Evolutionary conservation across 1,140 invertebrate genomes (phyloP).

Genomic region (Macrocentrus cingulum): DNA sequence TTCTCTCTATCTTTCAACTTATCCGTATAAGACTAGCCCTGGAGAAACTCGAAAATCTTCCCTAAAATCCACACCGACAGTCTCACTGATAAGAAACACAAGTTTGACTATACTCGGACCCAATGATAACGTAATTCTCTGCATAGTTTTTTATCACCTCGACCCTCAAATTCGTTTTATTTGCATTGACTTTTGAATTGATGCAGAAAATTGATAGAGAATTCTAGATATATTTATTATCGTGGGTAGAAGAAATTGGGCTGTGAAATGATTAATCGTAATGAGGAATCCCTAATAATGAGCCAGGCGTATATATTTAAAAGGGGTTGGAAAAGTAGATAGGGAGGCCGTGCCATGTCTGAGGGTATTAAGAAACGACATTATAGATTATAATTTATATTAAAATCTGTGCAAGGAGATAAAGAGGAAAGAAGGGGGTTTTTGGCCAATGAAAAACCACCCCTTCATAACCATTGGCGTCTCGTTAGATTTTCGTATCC

Average conservation of each 20-base stretch:
- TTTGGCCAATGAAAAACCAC: constrained; percentile 30
- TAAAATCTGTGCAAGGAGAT: constrained; percentile 58
- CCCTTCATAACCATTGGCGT: constrained; percentile 51
- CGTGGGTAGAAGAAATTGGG: constrained; percentile 52
- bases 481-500: neutral
- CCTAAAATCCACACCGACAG: too few species aligned
- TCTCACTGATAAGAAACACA: too few species aligned
- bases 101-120: too few species aligned
- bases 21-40: neutral
- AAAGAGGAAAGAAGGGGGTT: constrained; percentile 43
- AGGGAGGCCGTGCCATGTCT: constrained; percentile 23
- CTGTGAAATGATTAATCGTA: constrained; percentile 55
- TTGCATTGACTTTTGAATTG: neutral
- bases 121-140: neutral
- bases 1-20: constrained; percentile 9
- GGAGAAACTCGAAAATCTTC: neutral
- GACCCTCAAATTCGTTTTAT: neutral
- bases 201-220: too few species aligned
- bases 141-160: neutral
- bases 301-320: constrained; percentile 46
- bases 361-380: constrained; percentile 57
- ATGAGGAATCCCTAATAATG: constrained; percentile 58
- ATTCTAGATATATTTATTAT: too few species aligned
- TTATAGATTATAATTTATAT: constrained; percentile 59
- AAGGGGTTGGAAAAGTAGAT: constrained; percentile 13